Base-by-base conservation (phyloP, 1,140 invertebrate genomes). In the Aphis craccivora region DNA sequence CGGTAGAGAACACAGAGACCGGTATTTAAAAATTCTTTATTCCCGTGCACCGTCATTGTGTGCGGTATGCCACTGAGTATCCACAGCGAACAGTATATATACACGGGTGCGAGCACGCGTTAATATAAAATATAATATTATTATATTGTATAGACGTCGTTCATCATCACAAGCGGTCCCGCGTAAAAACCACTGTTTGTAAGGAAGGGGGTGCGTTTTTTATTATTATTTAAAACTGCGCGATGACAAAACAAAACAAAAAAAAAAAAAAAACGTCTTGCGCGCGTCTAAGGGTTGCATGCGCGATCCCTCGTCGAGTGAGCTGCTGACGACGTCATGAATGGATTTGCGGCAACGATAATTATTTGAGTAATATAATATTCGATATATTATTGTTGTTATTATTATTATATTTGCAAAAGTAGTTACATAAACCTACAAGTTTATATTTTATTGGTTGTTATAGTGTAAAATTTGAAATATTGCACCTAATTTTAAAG, bases 31-130 rank as follows among this genome's bases (percentile, higher is more conserved):
- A 86, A 43, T 45, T 86, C 43, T 86, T 86, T 86, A 86, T 43
- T 86, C 84, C 23, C 37, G 37, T 86, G 40, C 83, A 86, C 83
- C 83, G 84, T 86, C 84, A 86, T 86, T 86, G 84, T 86, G 81
- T 45, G 83, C 83, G 83, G 83, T 86, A 86, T 43, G 83, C 83
- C 37, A 86, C 83, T 43, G 83, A 14, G 40, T 23, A 37, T 37
- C 20, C 22, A 22, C 35, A 18, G 11, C 37, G 22, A 22, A 37
- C 81, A 83, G 0, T 1, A 8, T 18, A 23, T 8, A 40, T 5
- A 37, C 6, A 37, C 14, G 48, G 48, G 48, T 51, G 40, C 37
- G 81, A 35, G 35, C 35, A 40, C 22, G 37, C 81, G 81, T 83
- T 35, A 35, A 18, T 83, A 40, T 83, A 83, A 84, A 40, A 25